Evolutionary conservation across 2,888 invertebrate species (phyloP), one percentile per base, ranked within the genome.

Genomic region (Nysson spinosus): DNA sequence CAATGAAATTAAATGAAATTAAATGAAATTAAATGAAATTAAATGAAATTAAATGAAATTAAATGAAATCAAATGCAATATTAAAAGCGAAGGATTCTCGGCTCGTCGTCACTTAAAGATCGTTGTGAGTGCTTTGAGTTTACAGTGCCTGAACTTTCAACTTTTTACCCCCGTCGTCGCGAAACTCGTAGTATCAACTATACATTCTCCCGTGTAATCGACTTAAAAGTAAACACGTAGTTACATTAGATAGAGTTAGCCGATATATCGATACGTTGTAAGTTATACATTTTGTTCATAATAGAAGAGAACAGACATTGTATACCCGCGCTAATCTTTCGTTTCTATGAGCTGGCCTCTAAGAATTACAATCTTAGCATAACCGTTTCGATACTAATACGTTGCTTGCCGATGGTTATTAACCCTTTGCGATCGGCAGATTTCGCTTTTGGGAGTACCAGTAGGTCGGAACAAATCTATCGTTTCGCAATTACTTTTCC

Each of bases 271-370:
- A 43, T 39, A 32, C 17, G 14, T 22, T 20, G 4, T 64, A 69
- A 52, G n/a, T 7, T 44, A 42, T 28, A 19, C 40, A 44, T 56
- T 34, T 32, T 35, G 34, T 43, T 44, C 26, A 14, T 63, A 49
- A 32, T n/a, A 17, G 16, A 24, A 16, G 28, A 54, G 12, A 30
- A 42, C 12, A 16, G 24, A 63, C 58, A 1, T 11, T 42, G 12
- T 47, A 49, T 42, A 49, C 24, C 26, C 58, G 47, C 46, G 56
- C 44, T 64, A 51, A 44, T 40, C 60, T 67, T 58, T 64, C 39
- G 46, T 77, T 77, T 77, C 65, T 65, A 71, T 63, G 79, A 80
- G 79, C 75, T 80, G 80, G 80, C 80, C 80, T 79, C 69, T 69
- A 69, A 54, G 34, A 54, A 67, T 65, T 69, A 44, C 32, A 4